Evolutionary conservation across 2,113 vertebrate species (phyloP), one percentile per base, ranked within the genome.

Genomic region (Glareola pratincola): DNA sequence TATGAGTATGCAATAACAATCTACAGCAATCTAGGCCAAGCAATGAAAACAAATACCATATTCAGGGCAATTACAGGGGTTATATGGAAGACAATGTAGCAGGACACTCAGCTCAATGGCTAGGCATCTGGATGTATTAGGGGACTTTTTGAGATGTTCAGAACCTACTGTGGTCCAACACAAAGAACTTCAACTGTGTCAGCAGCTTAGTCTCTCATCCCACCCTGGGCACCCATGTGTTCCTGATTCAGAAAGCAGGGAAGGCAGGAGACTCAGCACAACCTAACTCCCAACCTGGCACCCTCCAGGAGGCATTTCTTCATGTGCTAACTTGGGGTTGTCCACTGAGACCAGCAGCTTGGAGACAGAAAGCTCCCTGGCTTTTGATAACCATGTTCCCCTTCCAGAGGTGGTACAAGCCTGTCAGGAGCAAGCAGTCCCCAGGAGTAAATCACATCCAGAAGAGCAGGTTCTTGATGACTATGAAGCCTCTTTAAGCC

Each of bases 41-140:
- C 43, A 92, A 85, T 92, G 83, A 91, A 94, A 94, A 66, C 36
- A 89, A 82, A 92, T 92, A 34, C 69, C 16, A 37, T 60, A 69
- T 37, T 81, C 48, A 81, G 48, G 36, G 36, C 34, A 89, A 82
- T 92, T 89, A 83, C 13, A 72, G 48, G 32, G 39, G 17, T 63
- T 79, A 34, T 26, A 87, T 53, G 84, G 48, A 77, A 94, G 19
- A 60, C 23, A 73, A 54, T 53, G 30, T 68, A 82, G 56, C 43
- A 56, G 56, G 85, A 64, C 68, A 48, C 14, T n/a, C 48, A 74
- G 66, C 36, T 63, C 29, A 78, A 19, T 36, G 8, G 3, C 32
- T 50, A 32, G 53, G 74, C 47, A 75, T 89, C 92, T 57, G 89
- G 29, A 73, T 17, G 14, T 36, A 53, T 85, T 75, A 73, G 19